A percentile compares a stretch with the other conserved stretches of the same genome.
Conservation (phyloP, 1,140 invertebrate genomes). For the Leptoteleia sp. region DNA sequence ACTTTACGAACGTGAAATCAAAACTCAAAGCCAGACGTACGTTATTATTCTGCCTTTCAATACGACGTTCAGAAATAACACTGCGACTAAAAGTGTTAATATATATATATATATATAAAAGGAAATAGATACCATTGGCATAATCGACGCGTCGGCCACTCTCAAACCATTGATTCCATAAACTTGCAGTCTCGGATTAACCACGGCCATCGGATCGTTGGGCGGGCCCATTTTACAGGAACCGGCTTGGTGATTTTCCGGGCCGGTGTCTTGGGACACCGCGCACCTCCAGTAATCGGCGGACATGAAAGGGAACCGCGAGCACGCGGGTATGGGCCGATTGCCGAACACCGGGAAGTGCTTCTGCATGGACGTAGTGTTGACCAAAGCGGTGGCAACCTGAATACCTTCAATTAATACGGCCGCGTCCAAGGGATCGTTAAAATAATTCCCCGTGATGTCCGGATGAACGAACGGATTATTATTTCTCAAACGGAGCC, state of each 20-base stretch:
- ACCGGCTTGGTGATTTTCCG: slow-evolving; percentile 92
- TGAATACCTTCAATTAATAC: slow-evolving; percentile 80
- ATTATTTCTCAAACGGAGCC: slow-evolving; percentile 77
- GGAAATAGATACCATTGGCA: slow-evolving; percentile 82
- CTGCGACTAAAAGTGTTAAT: no score
- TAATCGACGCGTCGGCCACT: slow-evolving; percentile 83
- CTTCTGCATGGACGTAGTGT: slow-evolving; percentile 78
- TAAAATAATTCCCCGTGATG: slow-evolving; percentile 84
- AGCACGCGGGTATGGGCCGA: slow-evolving; percentile 79
- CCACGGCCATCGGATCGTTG: slow-evolving; percentile 86
- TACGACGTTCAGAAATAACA: no score
- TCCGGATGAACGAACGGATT: slow-evolving; percentile 83
- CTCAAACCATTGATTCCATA: slow-evolving; percentile 79
- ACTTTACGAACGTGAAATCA: no score
- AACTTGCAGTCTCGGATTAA: slow-evolving; percentile 85
- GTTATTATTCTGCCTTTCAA: no score
- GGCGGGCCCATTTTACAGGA: slow-evolving; percentile 90
- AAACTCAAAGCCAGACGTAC: no score
- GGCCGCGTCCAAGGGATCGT: slow-evolving; percentile 76
- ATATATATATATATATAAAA: no score
- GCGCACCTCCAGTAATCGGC: slow-evolving; percentile 91
- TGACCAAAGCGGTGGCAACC: slow-evolving; percentile 75
- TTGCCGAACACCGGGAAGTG: slow-evolving; percentile 80
- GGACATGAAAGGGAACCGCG: slow-evolving; percentile 84
- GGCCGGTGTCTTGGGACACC: slow-evolving; percentile 86